Base-by-base conservation (phyloP, 2,113 vertebrate genomes). In the Ptilonorhynchus violaceus region DNA sequence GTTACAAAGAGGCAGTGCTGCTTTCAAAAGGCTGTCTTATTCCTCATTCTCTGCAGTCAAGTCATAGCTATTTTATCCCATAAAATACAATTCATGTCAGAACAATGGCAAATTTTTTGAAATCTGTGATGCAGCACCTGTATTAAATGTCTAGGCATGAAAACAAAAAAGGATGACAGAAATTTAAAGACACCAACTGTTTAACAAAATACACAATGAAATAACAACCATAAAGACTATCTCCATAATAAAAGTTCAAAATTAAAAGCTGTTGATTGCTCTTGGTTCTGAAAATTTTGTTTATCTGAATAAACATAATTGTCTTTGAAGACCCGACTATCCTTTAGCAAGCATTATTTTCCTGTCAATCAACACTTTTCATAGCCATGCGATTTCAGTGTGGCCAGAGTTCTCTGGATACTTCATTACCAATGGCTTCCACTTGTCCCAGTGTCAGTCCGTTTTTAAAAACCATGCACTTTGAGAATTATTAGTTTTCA, bases 301-400 rank as follows among this genome's bases (percentile, higher is more conserved):
- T 95, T 94, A 85, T 78, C 22, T 77, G n/a, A 81, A 41, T 55
- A 94, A 96, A 96, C n/a, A 75, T 59, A 89, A 95, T 66, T 93
- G 15, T 89, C 69, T 94, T 58, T 83, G 59, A 92, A 91, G 35
- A 91, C 13, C 44, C 89, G 67, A 74, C 47, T 88, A 47, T 78
- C 41, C 73, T 88, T 91, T 52, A 92, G 33, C 66, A 75, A 75
- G 60, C n/a, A 64, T 75, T 82, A 89, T 88, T 95, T 95, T 91
- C 50, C 70, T 92, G 83, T 93, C 92, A 94, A 28, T 80, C 82
- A 92, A 60, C n/a, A 89, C 18, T 67, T 87, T 77, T 59, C 73
- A 85, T 10, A 72, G 67, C 49, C 72, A 39, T 59, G 63, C 59
- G 80, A 46, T 33, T 88, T 59, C 66, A 91, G 18, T 14, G 27